Conservation (phyloP, 2,888 invertebrate genomes). For the Polyploca ridens region DNA sequence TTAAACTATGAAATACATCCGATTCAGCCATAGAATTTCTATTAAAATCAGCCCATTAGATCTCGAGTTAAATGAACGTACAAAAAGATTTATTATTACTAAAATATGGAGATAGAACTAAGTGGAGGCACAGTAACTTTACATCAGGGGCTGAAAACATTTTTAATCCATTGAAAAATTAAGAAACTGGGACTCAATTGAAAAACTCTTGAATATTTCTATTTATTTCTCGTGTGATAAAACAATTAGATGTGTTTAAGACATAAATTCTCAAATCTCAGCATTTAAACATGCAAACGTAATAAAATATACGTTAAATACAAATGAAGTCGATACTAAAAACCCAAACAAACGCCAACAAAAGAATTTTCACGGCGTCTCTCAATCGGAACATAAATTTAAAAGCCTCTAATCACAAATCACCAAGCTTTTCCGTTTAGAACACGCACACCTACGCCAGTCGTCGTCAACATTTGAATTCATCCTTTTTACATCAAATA, state of each 20-base stretch:
- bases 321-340: conserved; percentile 15
- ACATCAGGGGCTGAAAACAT: conserved; percentile 16
- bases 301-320: conserved; percentile 3
- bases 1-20: neutral
- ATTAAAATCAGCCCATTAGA: conserved; percentile 6
- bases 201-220: neutral
- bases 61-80: conserved; percentile 3
- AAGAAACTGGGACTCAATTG: neutral
- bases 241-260: neutral
- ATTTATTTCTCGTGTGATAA: neutral
- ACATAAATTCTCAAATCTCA: conserved; percentile 12
- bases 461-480: conserved; percentile 43
- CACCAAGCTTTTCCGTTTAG: conserved; percentile 53
- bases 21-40: neutral
- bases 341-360: conserved; percentile 34
- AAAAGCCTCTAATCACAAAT: conserved; percentile 58
- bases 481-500: neutral
- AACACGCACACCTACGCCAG: conserved; percentile 52
- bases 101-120: conserved; percentile 14
- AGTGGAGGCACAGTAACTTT: conserved; percentile 11
- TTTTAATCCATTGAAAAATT: conserved; percentile 11
- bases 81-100: conserved; percentile 14
- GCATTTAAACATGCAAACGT: conserved; percentile 15
- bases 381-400: conserved; percentile 51
- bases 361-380: conserved; percentile 39